Evolutionary conservation across 2,888 invertebrate genomes (phyloP).

Genomic region (Lamellibrachia satsuma): DNA sequence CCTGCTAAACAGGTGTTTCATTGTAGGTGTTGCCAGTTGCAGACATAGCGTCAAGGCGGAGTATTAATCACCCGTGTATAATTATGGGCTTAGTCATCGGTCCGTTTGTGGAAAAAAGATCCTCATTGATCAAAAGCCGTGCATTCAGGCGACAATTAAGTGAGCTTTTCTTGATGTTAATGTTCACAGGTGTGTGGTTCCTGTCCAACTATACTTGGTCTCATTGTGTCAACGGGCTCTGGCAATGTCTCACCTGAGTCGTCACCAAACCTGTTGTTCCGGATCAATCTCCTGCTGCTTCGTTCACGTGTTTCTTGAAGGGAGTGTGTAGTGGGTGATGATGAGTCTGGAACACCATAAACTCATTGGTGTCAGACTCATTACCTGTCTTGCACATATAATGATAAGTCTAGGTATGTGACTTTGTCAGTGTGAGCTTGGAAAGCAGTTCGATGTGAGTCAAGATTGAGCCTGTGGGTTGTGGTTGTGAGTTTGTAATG

Average conservation of each 20-base stretch:
- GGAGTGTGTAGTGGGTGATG: background rate
- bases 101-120: background rate
- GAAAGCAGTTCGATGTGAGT: background rate
- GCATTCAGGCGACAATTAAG: constrained; percentile 6
- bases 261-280: background rate
- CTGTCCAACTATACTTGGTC: background rate
- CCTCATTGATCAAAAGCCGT: constrained; percentile 3
- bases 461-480: too few species aligned
- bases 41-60: background rate
- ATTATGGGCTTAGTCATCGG: constrained; percentile 17
- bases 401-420: too few species aligned
- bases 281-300: background rate
- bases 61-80: constrained; percentile 13
- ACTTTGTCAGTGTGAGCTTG: too few species aligned
- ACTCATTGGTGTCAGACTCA: background rate
- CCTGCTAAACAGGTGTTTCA: constrained; percentile 11
- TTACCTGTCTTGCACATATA: too few species aligned
- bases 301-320: background rate
- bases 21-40: background rate
- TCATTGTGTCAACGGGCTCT: background rate
- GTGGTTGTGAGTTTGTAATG: too few species aligned
- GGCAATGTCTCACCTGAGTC: background rate
- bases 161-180: constrained; percentile 9
- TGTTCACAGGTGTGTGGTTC: constrained; percentile 13
- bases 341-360: background rate